Evolutionary conservation across 2,888 invertebrate genomes (phyloP), one percentile per base, ranked within the genome.

Genomic region (Allacma fusca): DNA sequence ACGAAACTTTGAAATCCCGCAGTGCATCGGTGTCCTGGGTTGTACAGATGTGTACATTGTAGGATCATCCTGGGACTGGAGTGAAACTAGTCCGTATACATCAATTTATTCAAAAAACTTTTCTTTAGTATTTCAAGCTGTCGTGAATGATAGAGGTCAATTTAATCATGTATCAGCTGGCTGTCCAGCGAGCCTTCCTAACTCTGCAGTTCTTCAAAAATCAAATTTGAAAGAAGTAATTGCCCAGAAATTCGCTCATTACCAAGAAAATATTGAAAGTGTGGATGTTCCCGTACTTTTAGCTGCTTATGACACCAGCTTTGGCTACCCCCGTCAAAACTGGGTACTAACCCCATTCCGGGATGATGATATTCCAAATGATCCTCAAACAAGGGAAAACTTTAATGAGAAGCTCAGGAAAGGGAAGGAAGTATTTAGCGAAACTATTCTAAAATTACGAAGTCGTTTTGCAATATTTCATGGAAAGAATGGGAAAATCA

Each of bases 401-500:
- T 76, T 80, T 1, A 76, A 80, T 59, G 78, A 80, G 21, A 79
- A 77, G 24, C 71, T 81, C 16, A 59, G 64, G 16, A 70, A 74
- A 50, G 80, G 80, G 23, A 44, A 70, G 19, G 28, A 57, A 13
- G 24, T 75, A 16, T 82, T 81, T 72, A 78, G 78, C 24, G 78
- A 81, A 23, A 77, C 81, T 5, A 65, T 82, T 34, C 50, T 77
- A 0, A 75, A 78, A 62, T 74, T 81, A 13, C 80, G 80, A 71
- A 78, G 78, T 68, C 75, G 82, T 1, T 82, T 80, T 76, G 75
- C 76, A 62, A 80, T 81, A 24, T 80, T 80, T 70, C 81, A 81
- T 77, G 80, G 81, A 2, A 81, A 81, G 72, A 79, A 76, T 71
- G 82, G 82, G 4, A 81, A 81, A 73, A 80, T 82, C n/a, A 80